A percentile compares a stretch with the other conserved stretches of the same genome.
Evolutionary conservation across 2,888 invertebrate genomes (phyloP).

Genomic region (Lepeophtheirus nordmannii): DNA sequence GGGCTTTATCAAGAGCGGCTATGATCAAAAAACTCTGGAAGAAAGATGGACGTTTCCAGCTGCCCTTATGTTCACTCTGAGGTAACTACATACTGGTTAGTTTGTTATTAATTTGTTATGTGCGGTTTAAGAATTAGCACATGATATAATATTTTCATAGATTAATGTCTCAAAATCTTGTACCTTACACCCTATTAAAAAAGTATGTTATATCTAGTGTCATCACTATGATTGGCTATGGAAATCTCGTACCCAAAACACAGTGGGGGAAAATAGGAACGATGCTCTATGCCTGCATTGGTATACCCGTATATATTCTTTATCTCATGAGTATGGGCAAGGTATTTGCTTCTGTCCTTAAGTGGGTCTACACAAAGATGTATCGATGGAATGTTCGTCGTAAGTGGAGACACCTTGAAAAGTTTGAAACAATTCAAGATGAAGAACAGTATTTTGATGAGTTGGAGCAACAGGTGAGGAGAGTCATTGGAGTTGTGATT

Average conservation of each 20-base stretch:
- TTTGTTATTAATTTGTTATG: too few relatives aligned
- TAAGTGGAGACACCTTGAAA: slow-evolving; percentile 16
- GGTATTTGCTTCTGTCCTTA: slow-evolving; percentile 62
- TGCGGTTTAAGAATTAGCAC: too few relatives aligned
- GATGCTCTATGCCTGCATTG: slow-evolving; percentile 68
- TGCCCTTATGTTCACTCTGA: slow-evolving; percentile 55
- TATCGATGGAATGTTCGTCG: slow-evolving; percentile 42
- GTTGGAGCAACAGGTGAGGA: slow-evolving; percentile 31
- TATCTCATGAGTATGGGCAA: slow-evolving; percentile 82
- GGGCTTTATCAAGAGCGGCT: slow-evolving; percentile 41
- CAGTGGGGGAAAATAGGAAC: slow-evolving; percentile 67
- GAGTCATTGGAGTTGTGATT: too few relatives aligned
- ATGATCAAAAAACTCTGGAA: slow-evolving; percentile 48
- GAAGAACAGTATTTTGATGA: slow-evolving; percentile 21
- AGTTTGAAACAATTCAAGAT: slow-evolving; percentile 30
- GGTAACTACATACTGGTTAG: neutral
- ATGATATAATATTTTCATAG: too few relatives aligned
- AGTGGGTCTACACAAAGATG: slow-evolving; percentile 58
- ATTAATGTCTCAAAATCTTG: too few relatives aligned
- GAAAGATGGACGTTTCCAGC: slow-evolving; percentile 73
- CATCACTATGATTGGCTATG: slow-evolving; percentile 82
- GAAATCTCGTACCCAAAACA: slow-evolving; percentile 66
- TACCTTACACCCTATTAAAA: too few relatives aligned
- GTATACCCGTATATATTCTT: slow-evolving; percentile 67
- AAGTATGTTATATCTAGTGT: slow-evolving; percentile 44